Percentiles rank a stretch among this genome's conserved stretches.
Conservation (phyloP, 2,888 invertebrate species). For the Brachycybe producta region DNA sequence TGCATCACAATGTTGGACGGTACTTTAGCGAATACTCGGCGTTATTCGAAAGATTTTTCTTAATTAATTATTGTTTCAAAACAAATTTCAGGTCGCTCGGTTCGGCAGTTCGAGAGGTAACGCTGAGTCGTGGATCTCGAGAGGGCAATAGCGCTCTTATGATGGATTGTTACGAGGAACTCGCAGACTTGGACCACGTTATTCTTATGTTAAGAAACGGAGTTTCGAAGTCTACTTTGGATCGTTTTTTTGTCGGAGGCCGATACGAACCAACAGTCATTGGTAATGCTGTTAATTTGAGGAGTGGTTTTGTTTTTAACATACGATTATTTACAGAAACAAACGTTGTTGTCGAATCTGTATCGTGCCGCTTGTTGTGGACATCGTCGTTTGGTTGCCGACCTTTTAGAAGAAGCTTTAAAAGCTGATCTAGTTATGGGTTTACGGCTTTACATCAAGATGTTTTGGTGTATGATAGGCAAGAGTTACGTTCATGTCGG, state of each 20-base stretch:
- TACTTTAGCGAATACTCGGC: slow-evolving; percentile 23
- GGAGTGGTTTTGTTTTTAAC: neutral
- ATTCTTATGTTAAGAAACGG: slow-evolving; percentile 17
- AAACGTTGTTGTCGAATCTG: slow-evolving; percentile 24
- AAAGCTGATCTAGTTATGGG: slow-evolving; percentile 30
- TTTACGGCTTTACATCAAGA: slow-evolving; percentile 36
- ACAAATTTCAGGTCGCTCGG: slow-evolving; percentile 31
- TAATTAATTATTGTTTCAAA: slow-evolving; percentile 23
- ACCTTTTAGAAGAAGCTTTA: slow-evolving; percentile 31
- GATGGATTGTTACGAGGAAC: slow-evolving; percentile 23
- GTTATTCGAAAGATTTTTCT: too few relatives aligned
- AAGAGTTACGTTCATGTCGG: slow-evolving; percentile 30
- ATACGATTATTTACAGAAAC: slow-evolving; percentile 19
- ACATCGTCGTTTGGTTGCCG: slow-evolving; percentile 34
- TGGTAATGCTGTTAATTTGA: slow-evolving; percentile 8
- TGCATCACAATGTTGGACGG: slow-evolving; percentile 30
- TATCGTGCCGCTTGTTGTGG: slow-evolving; percentile 34
- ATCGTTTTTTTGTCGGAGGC: slow-evolving; percentile 14
- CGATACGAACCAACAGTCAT: slow-evolving; percentile 12
- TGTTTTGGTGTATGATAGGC: slow-evolving; percentile 31
- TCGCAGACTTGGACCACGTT: slow-evolving; percentile 18
- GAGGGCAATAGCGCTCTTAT: slow-evolving; percentile 42
- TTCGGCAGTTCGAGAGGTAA: slow-evolving; percentile 32
- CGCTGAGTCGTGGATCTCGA: slow-evolving; percentile 36
- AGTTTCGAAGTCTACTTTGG: slow-evolving; percentile 17